Base-by-base conservation (phyloP, 2,113 vertebrate genomes). In the Gasterosteus aculeatus region DNA sequence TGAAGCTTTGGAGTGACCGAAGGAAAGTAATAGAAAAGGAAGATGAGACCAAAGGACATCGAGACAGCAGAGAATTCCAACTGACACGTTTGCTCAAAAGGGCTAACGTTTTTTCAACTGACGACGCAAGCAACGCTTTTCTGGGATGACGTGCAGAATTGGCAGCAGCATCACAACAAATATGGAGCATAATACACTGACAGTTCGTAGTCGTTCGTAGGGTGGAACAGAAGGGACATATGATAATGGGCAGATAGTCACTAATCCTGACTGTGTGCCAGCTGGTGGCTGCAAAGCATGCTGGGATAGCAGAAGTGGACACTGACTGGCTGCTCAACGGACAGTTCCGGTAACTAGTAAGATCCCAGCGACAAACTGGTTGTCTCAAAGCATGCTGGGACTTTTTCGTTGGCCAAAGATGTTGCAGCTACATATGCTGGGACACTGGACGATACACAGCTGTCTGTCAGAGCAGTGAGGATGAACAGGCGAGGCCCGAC, bases 401-500 rank as follows among this genome's bases (percentile, higher is more conserved):
- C 22, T 19, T 39, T 65, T 53, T 61, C 6, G 47, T 35, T 29
- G 47, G 14, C 19, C 53, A 56, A 35, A 46, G 60, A 73, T 71
- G 74, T 57, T 69, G 56, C 71, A 58, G 51, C 71, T 65, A 44
- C 80, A 73, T 41, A 69, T 83, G 75, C 42, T 39, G 72, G 72
- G 47, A 80, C 61, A 18, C 63, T 69, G 58, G 69, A 44, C 56
- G 61, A 38, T 22, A 18, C 51, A 69, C 73, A 62, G 74, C 65
- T 56, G 69, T 80, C 3, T 60, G 56, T 67, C 72, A 66, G 73
- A 87, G 68, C 75, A 90, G 93, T 95, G 96, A 98, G 94, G 94
- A 99, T 99, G 97, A 93, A 90, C 82, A 89, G 92, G 75, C 85
- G 80, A 84, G 85, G 82, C 60, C 86, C 73, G 12, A 66, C 60